Percentiles rank a stretch among this genome's conserved stretches.
phyloP scores from a whole-genome alignment of 2,888 invertebrate genomes.

The Pantelozetes paolii region DNA sequence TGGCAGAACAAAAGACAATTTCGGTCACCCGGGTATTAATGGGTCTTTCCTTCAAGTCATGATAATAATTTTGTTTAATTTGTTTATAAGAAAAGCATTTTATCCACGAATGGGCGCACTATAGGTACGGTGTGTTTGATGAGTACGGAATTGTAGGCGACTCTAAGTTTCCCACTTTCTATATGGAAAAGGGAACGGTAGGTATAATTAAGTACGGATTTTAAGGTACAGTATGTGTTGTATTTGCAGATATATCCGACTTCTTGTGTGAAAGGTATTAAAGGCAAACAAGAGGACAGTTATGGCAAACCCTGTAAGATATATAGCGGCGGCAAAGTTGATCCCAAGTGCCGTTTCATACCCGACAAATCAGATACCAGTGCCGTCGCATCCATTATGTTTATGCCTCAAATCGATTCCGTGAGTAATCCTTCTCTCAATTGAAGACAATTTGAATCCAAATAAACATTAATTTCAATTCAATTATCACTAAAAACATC shows the following conservation, averaged over 20 bases:
- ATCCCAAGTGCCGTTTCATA: slow-evolving; percentile 48
- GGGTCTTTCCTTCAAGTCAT: slow-evolving; percentile 3
- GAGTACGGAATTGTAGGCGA: slow-evolving; percentile 62
- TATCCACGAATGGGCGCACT: slow-evolving; percentile 63
- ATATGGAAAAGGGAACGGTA: slow-evolving; percentile 43
- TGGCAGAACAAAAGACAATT: slow-evolving; percentile 45
- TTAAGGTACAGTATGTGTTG: neutral
- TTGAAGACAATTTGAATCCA: neutral
- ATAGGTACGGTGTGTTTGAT: slow-evolving; percentile 65
- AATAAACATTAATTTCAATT: neutral
- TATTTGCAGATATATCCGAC: slow-evolving; percentile 47
- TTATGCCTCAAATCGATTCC: slow-evolving; percentile 50
- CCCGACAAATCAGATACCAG: slow-evolving; percentile 45
- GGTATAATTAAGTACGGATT: neutral
- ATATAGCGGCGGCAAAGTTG: slow-evolving; percentile 42
- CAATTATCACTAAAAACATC: neutral
- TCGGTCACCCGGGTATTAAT: slow-evolving; percentile 47
- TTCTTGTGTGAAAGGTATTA: slow-evolving; percentile 47
- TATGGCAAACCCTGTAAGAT: slow-evolving; percentile 47
- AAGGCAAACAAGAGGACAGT: slow-evolving; percentile 47
- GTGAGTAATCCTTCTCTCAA: slow-evolving; percentile 41
- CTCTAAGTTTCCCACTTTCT: slow-evolving; percentile 57
- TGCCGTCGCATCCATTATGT: slow-evolving; percentile 50
- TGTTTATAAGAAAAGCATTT: slow-evolving; percentile 44
- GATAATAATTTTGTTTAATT: neutral